A percentile compares a stretch with the other conserved stretches of the same genome.
These are phyloP conservation scores for Arctopsyche grandis DNA, from an alignment of 1,140 invertebrate species.

Conservation along the genomic window DNA sequence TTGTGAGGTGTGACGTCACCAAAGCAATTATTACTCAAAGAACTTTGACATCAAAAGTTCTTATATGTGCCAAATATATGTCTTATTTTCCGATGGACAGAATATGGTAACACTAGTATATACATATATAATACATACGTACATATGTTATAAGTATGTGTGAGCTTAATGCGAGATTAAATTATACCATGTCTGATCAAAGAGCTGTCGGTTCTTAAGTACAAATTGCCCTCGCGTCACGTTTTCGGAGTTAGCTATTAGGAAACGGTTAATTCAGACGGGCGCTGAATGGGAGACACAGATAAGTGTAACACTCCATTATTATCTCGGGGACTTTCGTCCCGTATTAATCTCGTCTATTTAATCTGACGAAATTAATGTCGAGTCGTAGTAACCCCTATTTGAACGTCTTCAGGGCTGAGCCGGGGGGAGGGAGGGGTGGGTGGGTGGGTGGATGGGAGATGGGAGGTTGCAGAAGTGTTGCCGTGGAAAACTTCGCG, in stretches of 20 bases:
- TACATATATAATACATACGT: too few relatives aligned
- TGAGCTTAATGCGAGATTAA: constrained; percentile 17
- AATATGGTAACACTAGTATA: too few relatives aligned
- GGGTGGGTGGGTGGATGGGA: too few relatives aligned
- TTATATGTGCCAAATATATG: too few relatives aligned
- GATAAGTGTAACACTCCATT: constrained; percentile 45
- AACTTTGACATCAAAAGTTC: too few relatives aligned
- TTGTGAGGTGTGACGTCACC: too few relatives aligned
- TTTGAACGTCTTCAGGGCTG: too few relatives aligned
- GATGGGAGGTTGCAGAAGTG: too few relatives aligned
- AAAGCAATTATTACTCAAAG: too few relatives aligned
- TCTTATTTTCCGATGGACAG: too few relatives aligned
- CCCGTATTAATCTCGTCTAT: constrained; percentile 40
- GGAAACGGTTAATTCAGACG: constrained; percentile 38
- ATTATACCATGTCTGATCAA: constrained; percentile 39
- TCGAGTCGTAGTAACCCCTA: constrained; percentile 1
- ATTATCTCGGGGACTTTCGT: constrained; percentile 24
- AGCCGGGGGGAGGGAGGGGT: too few relatives aligned
- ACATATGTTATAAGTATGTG: not conserved
- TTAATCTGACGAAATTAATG: constrained; percentile 43
- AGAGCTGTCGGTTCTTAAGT: constrained; percentile 23
- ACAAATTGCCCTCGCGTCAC: constrained; percentile 38
- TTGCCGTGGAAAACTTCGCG: too few relatives aligned
- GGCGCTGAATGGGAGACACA: constrained; percentile 30
- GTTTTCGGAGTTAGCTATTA: constrained; percentile 33